A percentile compares a stretch with the other conserved stretches of the same genome.
Conservation (phyloP, 2,888 invertebrate genomes). For the Electrophaes corylata region DNA sequence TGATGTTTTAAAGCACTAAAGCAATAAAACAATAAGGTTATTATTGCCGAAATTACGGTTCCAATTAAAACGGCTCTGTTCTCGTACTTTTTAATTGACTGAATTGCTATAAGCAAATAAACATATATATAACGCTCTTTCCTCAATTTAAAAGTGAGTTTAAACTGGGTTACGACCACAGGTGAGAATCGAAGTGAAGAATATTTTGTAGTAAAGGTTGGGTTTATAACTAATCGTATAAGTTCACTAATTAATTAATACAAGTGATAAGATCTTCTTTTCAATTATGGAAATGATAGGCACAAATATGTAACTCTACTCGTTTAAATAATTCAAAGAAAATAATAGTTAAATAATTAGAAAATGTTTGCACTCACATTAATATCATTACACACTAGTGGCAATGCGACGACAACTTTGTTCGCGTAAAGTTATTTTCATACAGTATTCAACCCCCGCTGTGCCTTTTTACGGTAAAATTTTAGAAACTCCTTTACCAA, state of each 20-base stretch:
- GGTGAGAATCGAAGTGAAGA: constrained; percentile 38
- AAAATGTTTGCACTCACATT: too few species aligned
- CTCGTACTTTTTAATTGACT: constrained; percentile 39
- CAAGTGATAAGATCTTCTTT: constrained; percentile 11
- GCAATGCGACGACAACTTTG: too few species aligned
- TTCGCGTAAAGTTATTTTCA: too few species aligned
- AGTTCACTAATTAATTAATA: constrained; percentile 23
- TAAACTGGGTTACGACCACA: constrained; percentile 35
- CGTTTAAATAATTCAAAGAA: too few species aligned
- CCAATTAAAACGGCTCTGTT: constrained; percentile 41
- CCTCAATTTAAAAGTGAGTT: constrained; percentile 41
- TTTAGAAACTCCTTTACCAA: too few species aligned
- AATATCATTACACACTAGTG: too few species aligned
- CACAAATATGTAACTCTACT: neutral
- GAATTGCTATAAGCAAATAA: constrained; percentile 41
- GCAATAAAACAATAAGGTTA: constrained; percentile 47
- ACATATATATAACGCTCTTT: constrained; percentile 39
- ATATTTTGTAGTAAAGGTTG: constrained; percentile 32
- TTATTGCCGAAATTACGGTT: constrained; percentile 42
- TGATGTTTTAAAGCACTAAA: constrained; percentile 43
- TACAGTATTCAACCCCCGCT: too few species aligned
- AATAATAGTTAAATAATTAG: too few species aligned
- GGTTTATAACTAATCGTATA: constrained; percentile 28
- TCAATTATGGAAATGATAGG: constrained; percentile 2
- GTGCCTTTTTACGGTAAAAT: too few species aligned